Percentiles rank a stretch among this genome's conserved stretches.
phyloP scores from a whole-genome alignment of 2,888 invertebrate genomes.

The Mesoligia furuncula region DNA sequence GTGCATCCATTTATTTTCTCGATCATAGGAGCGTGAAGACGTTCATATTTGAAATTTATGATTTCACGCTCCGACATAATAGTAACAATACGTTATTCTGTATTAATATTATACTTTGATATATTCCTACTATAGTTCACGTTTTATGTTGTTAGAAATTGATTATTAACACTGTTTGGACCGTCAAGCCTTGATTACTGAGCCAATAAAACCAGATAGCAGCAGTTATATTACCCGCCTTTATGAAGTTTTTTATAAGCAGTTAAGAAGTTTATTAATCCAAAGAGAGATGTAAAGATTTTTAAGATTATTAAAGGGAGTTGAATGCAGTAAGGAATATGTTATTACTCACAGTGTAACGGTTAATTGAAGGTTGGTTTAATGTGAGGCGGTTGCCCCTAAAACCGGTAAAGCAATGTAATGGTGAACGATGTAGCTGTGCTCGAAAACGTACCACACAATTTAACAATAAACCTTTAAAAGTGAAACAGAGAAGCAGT shows the following conservation, averaged over 20 bases:
- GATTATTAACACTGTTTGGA: constrained; percentile 76
- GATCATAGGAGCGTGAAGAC: constrained; percentile 83
- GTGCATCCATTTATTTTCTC: constrained; percentile 85
- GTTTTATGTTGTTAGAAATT: constrained; percentile 70
- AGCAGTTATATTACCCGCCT: constrained; percentile 73
- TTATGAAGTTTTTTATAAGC: constrained; percentile 80
- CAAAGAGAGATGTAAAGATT: constrained; percentile 72
- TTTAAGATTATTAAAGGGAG: constrained; percentile 71
- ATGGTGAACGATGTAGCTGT: constrained; percentile 8
- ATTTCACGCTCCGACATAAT: constrained; percentile 71
- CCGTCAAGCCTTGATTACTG: constrained; percentile 79
- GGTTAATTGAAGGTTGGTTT: constrained; percentile 58
- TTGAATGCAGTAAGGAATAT: constrained; percentile 62
- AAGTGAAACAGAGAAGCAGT: constrained; percentile 21
- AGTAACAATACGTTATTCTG: constrained; percentile 63
- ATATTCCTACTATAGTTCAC: constrained; percentile 60
- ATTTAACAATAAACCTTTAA: constrained; percentile 5
- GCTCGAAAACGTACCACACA: neutral
- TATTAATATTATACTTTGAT: constrained; percentile 60
- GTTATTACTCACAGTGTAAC: constrained; percentile 80
- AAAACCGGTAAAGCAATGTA: constrained; percentile 10
- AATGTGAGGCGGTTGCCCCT: constrained; percentile 40
- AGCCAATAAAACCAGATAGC: constrained; percentile 78
- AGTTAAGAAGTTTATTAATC: constrained; percentile 77
- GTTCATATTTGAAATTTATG: constrained; percentile 81